These are phyloP conservation scores for Synergus itoensis DNA, from an alignment of 2,888 invertebrate species.

Conservation along the genomic window DNA sequence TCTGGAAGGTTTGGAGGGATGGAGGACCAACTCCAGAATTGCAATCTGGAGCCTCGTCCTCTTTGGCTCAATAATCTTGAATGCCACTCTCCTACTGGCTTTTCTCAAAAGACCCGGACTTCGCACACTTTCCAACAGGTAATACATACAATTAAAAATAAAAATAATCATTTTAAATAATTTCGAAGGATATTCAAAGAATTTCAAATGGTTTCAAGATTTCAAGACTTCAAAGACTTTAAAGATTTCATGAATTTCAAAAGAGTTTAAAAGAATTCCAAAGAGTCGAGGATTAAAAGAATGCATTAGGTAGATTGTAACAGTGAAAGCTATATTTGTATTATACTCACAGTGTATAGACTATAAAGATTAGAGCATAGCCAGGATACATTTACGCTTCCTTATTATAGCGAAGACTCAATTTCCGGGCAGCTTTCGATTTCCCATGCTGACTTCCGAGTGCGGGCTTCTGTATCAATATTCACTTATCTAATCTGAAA, in stretches of 20 bases:
- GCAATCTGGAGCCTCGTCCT: conserved; percentile 78
- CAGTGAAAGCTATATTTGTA: conserved; percentile 24
- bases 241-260: no score
- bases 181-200: no score
- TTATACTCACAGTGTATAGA: not conserved
- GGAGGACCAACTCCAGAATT: conserved; percentile 71
- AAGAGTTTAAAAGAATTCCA: no score
- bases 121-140: conserved; percentile 90
- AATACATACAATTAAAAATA: conserved; percentile 63
- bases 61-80: conserved; percentile 85
- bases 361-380: not conserved
- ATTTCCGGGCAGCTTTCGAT: conserved; percentile 34
- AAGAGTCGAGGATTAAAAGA: no score
- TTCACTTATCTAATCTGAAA: not conserved
- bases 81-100: conserved; percentile 86
- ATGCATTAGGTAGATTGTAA: not conserved
- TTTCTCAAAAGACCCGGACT: conserved; percentile 87
- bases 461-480: not conserved
- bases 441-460: not conserved
- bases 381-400: conserved; percentile 33
- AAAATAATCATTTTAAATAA: no score
- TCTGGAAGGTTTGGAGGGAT: conserved; percentile 73
- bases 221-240: no score
- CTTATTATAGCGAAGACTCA: conserved; percentile 25
- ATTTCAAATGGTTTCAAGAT: no score